These are phyloP conservation scores for Bimastos eiseni DNA, from an alignment of 2,888 invertebrate genomes.

Conservation along the genomic window DNA sequence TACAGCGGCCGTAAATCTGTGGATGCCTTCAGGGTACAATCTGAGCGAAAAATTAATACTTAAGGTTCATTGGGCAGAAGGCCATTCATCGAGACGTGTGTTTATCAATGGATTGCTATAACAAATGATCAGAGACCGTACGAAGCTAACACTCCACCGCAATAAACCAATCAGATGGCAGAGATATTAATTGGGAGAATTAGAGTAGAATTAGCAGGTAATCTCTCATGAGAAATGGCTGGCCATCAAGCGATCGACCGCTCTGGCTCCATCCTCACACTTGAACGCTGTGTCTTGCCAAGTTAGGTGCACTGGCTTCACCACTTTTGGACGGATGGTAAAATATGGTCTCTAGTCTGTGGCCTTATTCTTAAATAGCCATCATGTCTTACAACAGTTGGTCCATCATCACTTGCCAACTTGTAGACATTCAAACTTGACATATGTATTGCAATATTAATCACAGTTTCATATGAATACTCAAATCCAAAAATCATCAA, in stretches of 20 bases:
- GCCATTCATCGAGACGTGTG: neutral
- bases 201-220: neutral
- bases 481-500: no score
- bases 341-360: neutral
- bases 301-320: no score
- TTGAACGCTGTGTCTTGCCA: neutral
- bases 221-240: neutral
- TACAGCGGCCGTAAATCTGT: neutral
- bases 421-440: no score
- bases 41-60: neutral
- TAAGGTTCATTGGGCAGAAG: neutral
- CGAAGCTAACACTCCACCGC: neutral
- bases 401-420: no score
- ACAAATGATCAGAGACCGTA: neutral
- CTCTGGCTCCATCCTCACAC: neutral
- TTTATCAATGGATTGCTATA: neutral
- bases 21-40: neutral
- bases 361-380: neutral
- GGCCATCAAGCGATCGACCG: neutral
- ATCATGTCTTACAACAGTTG: neutral
- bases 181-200: conserved; percentile 13
- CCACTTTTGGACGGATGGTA: neutral
- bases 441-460: no score
- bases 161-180: neutral
- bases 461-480: no score